phyloP scores from a whole-genome alignment of 2,797 vertebrate species.

The Synaphobranchus kaupii region DNA sequence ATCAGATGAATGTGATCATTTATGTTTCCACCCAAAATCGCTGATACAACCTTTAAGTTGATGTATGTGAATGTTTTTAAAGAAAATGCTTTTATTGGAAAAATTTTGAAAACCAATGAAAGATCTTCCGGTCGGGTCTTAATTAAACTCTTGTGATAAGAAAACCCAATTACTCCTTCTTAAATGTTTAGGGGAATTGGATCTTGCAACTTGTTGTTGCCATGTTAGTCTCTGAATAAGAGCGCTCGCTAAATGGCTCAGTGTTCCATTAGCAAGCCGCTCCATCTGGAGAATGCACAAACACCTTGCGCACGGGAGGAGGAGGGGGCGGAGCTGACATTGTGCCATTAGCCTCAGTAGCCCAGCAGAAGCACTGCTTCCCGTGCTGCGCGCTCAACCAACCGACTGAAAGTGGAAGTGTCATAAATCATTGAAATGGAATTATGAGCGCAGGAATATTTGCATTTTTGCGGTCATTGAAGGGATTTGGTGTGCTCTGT shows the following conservation, averaged over 20 bases:
- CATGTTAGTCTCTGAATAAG: too few relatives aligned
- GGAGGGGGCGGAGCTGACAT: background rate
- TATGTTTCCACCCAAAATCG: too few relatives aligned
- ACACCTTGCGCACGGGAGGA: background rate
- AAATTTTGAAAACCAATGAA: too few relatives aligned
- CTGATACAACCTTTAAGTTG: too few relatives aligned
- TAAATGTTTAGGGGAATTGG: background rate
- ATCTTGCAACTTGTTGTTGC: too few relatives aligned
- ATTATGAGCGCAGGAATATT: background rate
- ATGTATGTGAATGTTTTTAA: too few relatives aligned
- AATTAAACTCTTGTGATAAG: background rate
- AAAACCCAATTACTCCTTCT: background rate
- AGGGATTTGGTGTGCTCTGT: background rate
- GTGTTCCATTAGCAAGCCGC: background rate
- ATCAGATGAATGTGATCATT: too few relatives aligned
- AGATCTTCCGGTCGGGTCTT: too few relatives aligned
- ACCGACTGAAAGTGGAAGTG: background rate
- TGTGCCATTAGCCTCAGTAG: too few relatives aligned
- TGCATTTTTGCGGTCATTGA: background rate
- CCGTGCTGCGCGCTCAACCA: background rate
- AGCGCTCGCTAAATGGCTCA: too few relatives aligned
- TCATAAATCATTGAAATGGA: background rate
- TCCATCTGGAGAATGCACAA: background rate
- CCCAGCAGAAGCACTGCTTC: background rate
- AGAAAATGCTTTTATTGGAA: too few relatives aligned